Base-by-base conservation (phyloP, 35 echinoderm and acorn worm genomes). In the Strongylocentrotus purpuratus region DNA sequence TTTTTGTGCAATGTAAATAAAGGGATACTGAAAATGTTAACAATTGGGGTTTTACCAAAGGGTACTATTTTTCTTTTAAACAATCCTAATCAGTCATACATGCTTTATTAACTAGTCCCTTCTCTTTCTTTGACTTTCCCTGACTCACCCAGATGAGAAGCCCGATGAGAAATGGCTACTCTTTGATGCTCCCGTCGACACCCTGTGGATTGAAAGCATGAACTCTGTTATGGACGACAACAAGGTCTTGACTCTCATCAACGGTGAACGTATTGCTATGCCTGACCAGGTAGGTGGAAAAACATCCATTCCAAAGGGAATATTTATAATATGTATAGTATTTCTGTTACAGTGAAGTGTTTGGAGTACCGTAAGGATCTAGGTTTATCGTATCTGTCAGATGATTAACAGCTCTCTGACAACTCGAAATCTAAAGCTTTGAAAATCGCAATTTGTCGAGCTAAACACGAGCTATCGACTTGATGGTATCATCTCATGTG, bases 191-290 rank as follows among this genome's bases (percentile, higher is more conserved):
- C 98, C 98, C 10, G 98, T 99, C 2, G 98, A 99, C 91, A 99
- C 98, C 28, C 94, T 99, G 59, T 99, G 98, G 98, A 99, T 99
- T 95, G 98, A 99, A 90, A 99, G 98, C 71, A 99, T 99, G 98
- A 99, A 99, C 94, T 99, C 98, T 92, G 98, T 99, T 47, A 99
- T 99, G 98, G 98, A 99, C 78, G 98, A 99, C 97, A 99, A 99
- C 97, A 99, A 99, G 90, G 98, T 99, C 10, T 93, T 99, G 88
- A 99, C 98, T 33, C 96, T 99, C 28, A 99, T 99, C 85, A 99
- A 99, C 95, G 98, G 98, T 97, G 98, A 99, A 97, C 97, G 98
- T 94, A 99, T 99, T 88, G 97, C 98, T 78, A 99, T 99, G 98
- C 98, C 98, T 5, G 98, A 99, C 45, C 98, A 99, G 98, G 98